These are phyloP conservation scores for Theropithecus gelada DNA, from an alignment of 2,113 vertebrate species.

Conservation along the genomic window DNA sequence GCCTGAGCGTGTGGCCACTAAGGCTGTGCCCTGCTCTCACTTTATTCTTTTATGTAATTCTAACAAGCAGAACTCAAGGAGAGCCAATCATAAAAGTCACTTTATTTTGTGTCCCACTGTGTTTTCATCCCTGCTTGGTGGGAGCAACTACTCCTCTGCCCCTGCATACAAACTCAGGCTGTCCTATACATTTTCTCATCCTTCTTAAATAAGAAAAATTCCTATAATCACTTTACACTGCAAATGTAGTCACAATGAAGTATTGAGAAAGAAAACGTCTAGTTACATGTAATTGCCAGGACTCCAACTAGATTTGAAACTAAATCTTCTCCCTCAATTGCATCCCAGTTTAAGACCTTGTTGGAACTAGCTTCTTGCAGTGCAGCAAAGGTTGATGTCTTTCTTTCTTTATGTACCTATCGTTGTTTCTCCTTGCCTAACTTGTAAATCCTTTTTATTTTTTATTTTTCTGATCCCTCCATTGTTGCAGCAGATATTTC, in stretches of 20 bases:
- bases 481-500: neutral
- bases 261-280: neutral
- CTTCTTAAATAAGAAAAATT: neutral
- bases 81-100: neutral
- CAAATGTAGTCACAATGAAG: neutral
- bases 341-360: neutral
- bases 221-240: neutral
- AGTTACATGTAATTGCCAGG: neutral
- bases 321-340: neutral
- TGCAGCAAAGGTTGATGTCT: neutral
- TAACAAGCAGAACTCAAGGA: neutral
- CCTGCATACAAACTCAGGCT: neutral
- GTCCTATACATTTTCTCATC: neutral
- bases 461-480: neutral
- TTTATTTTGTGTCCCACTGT: neutral
- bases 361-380: neutral
- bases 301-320: neutral
- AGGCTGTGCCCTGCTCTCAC: accelerated
- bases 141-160: neutral
- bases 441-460: neutral
- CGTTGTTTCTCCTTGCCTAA: neutral
- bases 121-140: neutral
- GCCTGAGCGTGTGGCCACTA: neutral
- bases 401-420: neutral
- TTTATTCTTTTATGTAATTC: neutral